A percentile compares a stretch with the other conserved stretches of the same genome.
These are phyloP conservation scores for Mactromeris polynyma DNA, from an alignment of 2,888 invertebrate species.

Conservation along the genomic window DNA sequence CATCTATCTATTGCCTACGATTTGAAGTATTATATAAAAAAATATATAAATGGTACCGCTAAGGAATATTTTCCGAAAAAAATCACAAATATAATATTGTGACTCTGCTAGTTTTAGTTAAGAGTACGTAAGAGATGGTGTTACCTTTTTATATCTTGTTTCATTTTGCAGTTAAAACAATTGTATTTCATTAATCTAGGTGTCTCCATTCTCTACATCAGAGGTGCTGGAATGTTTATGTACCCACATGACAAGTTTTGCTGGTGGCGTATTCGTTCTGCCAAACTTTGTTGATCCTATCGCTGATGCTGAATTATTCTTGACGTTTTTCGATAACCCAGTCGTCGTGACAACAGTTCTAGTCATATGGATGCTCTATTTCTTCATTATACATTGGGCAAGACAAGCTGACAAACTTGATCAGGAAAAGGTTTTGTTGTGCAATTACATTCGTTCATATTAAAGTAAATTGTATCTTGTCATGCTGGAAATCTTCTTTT, in stretches of 20 bases:
- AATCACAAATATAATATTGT: no score
- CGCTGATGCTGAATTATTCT: slow-evolving; percentile 74
- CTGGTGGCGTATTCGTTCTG: slow-evolving; percentile 75
- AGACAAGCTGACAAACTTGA: slow-evolving; percentile 74
- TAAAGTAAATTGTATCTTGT: no score
- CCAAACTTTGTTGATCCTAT: slow-evolving; percentile 77
- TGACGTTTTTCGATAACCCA: slow-evolving; percentile 82
- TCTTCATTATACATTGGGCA: slow-evolving; percentile 78
- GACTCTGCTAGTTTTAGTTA: no score
- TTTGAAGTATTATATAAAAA: no score
- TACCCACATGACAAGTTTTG: slow-evolving; percentile 77
- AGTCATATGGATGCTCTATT: slow-evolving; percentile 77
- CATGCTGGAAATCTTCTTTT: no score
- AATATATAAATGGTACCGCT: no score
- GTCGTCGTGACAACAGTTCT: slow-evolving; percentile 76
- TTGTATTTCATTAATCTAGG: slow-evolving; percentile 62
- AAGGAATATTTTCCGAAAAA: no score
- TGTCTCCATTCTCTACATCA: slow-evolving; percentile 60
- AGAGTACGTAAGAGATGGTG: no score
- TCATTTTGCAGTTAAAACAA: no score
- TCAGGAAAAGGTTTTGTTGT: slow-evolving; percentile 63
- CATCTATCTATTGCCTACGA: no score
- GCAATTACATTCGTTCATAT: no score
- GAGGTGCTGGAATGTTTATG: slow-evolving; percentile 73
- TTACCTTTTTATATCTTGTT: no score